Evolutionary conservation across 2,888 invertebrate genomes (phyloP).

Genomic region (Brachypalpus laphriformis): DNA sequence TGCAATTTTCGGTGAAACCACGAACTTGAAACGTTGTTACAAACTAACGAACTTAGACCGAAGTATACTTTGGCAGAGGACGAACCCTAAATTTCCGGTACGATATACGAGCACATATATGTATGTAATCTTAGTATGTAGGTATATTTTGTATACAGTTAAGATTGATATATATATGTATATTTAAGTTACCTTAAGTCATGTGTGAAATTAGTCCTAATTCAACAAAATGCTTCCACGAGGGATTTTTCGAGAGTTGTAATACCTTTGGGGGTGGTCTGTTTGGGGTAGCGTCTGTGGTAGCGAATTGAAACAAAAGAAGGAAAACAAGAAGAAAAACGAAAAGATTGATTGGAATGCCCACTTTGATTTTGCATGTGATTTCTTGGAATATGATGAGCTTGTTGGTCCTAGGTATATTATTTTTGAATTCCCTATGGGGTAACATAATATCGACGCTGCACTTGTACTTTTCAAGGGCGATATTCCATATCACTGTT

Average conservation of each 20-base stretch:
- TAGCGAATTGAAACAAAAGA: not conserved
- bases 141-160: not conserved
- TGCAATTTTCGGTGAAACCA: slow-evolving; percentile 55
- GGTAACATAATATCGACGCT: not conserved
- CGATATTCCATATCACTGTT: not conserved
- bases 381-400: not conserved
- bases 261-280: slow-evolving; percentile 8
- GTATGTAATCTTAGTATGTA: not conserved
- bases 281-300: not conserved
- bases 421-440: not conserved
- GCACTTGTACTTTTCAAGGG: not conserved
- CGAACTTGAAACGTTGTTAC: slow-evolving; percentile 41
- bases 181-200: slow-evolving; percentile 40
- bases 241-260: slow-evolving; percentile 12
- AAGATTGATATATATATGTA: not conserved
- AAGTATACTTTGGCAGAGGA: not conserved
- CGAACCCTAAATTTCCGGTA: slow-evolving; percentile 27
- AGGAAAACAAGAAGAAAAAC: not conserved
- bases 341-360: not conserved
- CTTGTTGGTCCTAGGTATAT: not conserved
- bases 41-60: not conserved
- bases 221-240: slow-evolving; percentile 42
- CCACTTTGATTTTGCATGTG: not conserved
- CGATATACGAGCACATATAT: not conserved
- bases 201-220: slow-evolving; percentile 59